Evolutionary conservation across 2,113 vertebrate species (phyloP).

Genomic region (Salvelinus namaycush): DNA sequence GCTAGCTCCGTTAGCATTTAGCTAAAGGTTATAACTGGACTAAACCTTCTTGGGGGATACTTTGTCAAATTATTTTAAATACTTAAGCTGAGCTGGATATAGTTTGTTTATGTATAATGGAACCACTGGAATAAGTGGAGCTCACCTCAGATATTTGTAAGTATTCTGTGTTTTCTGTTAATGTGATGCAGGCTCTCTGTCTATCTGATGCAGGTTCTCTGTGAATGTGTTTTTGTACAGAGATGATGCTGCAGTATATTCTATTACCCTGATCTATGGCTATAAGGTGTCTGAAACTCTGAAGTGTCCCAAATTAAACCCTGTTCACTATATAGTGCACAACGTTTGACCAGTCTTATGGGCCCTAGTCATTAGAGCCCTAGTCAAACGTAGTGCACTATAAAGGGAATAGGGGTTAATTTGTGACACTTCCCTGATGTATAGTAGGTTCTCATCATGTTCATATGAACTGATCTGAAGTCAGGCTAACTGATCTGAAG

Average conservation of each 20-base stretch:
- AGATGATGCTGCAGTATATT: neutral
- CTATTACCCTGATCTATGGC: neutral
- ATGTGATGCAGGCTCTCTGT: neutral
- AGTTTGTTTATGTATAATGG: neutral
- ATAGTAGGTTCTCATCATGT: too few relatives aligned
- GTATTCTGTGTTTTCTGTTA: neutral
- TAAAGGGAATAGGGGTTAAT: too few relatives aligned
- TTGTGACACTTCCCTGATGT: too few relatives aligned
- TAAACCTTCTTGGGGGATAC: neutral
- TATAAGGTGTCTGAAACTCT: neutral
- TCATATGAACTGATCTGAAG: too few relatives aligned
- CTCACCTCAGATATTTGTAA: neutral
- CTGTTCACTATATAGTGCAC: too few relatives aligned
- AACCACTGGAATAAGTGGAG: neutral
- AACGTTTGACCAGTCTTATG: too few relatives aligned
- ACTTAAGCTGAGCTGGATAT: neutral
- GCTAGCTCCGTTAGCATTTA: too few relatives aligned
- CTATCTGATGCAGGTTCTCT: neutral
- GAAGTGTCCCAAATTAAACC: neutral
- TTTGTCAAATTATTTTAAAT: neutral
- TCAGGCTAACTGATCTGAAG: too few relatives aligned
- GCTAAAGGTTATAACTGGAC: neutral
- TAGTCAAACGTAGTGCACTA: too few relatives aligned
- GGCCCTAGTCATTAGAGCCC: too few relatives aligned
- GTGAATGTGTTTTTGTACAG: neutral